phyloP scores from a whole-genome alignment of 2,888 invertebrate species.

The Timema podura region DNA sequence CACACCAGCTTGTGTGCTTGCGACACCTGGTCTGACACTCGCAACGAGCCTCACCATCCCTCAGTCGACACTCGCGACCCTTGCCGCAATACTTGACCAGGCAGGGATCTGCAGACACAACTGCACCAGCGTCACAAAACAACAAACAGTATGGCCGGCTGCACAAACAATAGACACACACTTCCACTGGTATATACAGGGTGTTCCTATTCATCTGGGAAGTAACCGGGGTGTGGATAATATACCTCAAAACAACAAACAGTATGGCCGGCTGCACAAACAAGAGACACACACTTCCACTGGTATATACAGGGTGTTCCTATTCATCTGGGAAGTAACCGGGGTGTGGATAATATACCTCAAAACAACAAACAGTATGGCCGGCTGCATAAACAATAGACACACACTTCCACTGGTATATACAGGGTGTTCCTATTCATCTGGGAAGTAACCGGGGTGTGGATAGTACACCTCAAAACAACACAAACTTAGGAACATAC shows the following conservation, averaged over 20 bases:
- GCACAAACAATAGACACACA: background rate
- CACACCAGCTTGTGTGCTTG: constrained; percentile 56
- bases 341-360: too few species aligned
- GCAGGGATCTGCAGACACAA: constrained; percentile 27
- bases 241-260: too few species aligned
- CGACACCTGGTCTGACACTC: constrained; percentile 58
- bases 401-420: background rate
- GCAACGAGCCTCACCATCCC: constrained; percentile 53
- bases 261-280: background rate
- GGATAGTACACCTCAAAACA: too few species aligned
- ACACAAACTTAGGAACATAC: too few species aligned
- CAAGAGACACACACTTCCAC: background rate
- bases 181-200: background rate
- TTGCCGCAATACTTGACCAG: constrained; percentile 52
- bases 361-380: background rate
- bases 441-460: too few species aligned
- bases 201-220: background rate
- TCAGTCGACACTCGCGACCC: constrained; percentile 58
- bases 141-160: background rate
- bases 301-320: background rate
- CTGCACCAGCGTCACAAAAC: background rate
- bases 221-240: too few species aligned
- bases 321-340: background rate
- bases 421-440: background rate
- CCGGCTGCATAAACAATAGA: background rate